phyloP scores from a whole-genome alignment of 2,113 vertebrate species.

The Patagioenas fasciata region DNA sequence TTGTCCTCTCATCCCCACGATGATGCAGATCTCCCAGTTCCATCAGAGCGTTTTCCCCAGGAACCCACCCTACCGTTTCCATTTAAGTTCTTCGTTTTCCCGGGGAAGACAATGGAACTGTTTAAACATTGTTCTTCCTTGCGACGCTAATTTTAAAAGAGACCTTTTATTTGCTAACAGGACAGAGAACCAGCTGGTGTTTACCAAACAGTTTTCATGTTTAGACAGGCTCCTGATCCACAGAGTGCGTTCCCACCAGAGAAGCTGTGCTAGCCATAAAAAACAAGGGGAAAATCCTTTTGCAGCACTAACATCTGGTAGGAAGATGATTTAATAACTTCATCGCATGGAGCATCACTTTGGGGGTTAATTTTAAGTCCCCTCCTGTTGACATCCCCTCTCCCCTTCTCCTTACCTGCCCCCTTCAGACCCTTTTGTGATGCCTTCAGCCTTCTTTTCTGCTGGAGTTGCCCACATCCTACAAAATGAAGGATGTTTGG shows the following conservation, averaged over 20 bases:
- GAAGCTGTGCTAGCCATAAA: not conserved
- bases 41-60: not conserved
- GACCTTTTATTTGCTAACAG: not conserved
- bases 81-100: not conserved
- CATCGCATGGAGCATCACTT: not conserved
- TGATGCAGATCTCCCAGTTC: not conserved
- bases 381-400: not conserved
- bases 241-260: not conserved
- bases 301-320: too few relatives aligned
- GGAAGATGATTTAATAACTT: not conserved
- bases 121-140: not conserved
- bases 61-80: not conserved
- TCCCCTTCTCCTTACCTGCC: not conserved
- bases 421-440: not conserved
- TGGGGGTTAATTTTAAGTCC: fast-evolving
- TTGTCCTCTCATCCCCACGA: too few relatives aligned
- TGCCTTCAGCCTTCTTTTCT: fast-evolving
- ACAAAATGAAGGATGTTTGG: not conserved
- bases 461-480: not conserved
- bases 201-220: not conserved
- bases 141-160: not conserved
- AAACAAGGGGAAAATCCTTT: not conserved
- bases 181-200: not conserved
- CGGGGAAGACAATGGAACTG: not conserved
- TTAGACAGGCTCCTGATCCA: not conserved